Conservation (phyloP, 1,140 invertebrate genomes). For the Caenorhabditis tropicalis region DNA sequence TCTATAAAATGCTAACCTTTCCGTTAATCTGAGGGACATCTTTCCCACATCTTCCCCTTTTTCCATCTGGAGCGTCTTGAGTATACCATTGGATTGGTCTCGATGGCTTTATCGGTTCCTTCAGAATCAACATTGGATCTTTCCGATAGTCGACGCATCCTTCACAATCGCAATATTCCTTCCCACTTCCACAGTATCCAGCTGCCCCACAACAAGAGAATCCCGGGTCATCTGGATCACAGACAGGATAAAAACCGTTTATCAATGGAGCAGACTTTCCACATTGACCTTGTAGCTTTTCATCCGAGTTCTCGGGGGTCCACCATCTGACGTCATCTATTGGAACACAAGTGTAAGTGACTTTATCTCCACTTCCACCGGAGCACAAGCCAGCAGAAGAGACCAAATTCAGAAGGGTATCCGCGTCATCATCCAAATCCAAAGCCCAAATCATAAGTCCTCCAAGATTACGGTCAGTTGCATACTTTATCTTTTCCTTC, state of each 20-base stretch:
- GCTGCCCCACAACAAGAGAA: slow-evolving; percentile 61
- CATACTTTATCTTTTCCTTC: slow-evolving; percentile 73
- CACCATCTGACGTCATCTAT: slow-evolving; percentile 41
- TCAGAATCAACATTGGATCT: slow-evolving; percentile 58
- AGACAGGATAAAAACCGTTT: slow-evolving; percentile 65
- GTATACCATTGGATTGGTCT: slow-evolving; percentile 57
- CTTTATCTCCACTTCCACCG: neutral
- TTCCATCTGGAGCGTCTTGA: slow-evolving; percentile 57
- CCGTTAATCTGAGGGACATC: slow-evolving; percentile 51
- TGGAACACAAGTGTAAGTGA: slow-evolving; percentile 1
- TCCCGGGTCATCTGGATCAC: slow-evolving; percentile 66
- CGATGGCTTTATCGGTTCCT: slow-evolving; percentile 60
- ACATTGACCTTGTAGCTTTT: slow-evolving; percentile 55
- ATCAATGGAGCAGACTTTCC: slow-evolving; percentile 63
- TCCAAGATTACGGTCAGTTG: slow-evolving; percentile 80
- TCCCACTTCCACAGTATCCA: slow-evolving; percentile 58
- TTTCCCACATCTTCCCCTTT: slow-evolving; percentile 59
- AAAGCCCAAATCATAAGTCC: slow-evolving; percentile 85
- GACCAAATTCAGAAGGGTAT: slow-evolving; percentile 57
- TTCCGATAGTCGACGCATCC: slow-evolving; percentile 53
- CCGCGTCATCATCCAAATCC: slow-evolving; percentile 83
- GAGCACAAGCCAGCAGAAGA: slow-evolving; percentile 15
- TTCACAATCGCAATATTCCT: slow-evolving; percentile 61
- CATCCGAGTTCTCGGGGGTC: slow-evolving; percentile 45
- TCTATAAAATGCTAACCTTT: neutral